phyloP scores from a whole-genome alignment of 2,888 invertebrate species.

The Hoplodrina ambigua region DNA sequence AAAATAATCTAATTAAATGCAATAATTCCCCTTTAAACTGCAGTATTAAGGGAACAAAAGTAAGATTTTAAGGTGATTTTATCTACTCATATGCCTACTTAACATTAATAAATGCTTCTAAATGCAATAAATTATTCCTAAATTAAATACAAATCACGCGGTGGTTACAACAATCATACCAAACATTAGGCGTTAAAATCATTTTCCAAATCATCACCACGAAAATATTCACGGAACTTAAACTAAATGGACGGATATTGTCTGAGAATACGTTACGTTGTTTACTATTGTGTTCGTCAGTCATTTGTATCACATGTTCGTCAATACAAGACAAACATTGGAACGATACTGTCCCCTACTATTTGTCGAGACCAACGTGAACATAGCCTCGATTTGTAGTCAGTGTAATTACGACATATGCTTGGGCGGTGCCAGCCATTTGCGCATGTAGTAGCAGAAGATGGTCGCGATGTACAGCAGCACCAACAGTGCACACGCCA shows the following conservation, averaged over 20 bases:
- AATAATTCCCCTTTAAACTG: constrained; percentile 68
- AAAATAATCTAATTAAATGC: constrained; percentile 68
- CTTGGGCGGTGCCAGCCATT: constrained; percentile 96
- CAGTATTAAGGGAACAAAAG: constrained; percentile 64
- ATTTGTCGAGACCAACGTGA: constrained; percentile 58
- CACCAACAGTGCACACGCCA: constrained; percentile 97
- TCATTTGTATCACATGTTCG: constrained; percentile 87
- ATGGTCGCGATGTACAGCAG: constrained; percentile 97
- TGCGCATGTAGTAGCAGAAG: constrained; percentile 98
- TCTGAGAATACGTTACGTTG: constrained; percentile 66
- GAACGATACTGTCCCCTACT: constrained; percentile 57
- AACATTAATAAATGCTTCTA: constrained; percentile 80
- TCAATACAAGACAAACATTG: constrained; percentile 68
- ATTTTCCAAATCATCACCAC: constrained; percentile 73
- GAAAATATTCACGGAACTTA: constrained; percentile 68
- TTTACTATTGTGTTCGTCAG: constrained; percentile 76
- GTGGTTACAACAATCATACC: constrained; percentile 83
- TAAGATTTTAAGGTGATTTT: constrained; percentile 52
- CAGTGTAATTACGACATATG: constrained; percentile 90
- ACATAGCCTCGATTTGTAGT: constrained; percentile 44
- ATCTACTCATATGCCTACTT: constrained; percentile 63
- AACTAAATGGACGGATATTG: constrained; percentile 73
- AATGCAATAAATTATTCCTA: constrained; percentile 86
- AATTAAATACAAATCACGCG: constrained; percentile 86
- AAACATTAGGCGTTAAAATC: constrained; percentile 67